These are phyloP conservation scores for Argya squamiceps DNA, from an alignment of 2,797 vertebrate species.

Conservation along the genomic window DNA sequence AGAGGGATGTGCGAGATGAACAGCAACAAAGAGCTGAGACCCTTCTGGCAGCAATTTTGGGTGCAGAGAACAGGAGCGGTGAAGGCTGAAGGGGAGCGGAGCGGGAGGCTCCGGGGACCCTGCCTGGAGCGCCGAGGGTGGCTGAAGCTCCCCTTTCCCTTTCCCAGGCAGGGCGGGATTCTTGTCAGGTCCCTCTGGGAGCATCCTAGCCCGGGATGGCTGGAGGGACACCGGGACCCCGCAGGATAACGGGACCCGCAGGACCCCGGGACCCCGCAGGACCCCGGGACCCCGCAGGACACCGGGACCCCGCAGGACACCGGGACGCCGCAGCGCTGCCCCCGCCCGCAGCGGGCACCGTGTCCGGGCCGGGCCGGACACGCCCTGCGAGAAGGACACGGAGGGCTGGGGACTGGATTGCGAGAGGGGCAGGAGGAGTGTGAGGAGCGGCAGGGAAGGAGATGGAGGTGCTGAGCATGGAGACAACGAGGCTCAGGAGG, in stretches of 20 bases:
- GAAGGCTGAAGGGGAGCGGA: neutral
- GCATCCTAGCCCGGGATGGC: neutral
- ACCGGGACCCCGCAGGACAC: too few species aligned
- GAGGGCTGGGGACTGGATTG: neutral
- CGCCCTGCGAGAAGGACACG: neutral
- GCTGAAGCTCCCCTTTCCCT: neutral
- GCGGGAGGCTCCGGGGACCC: neutral
- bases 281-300: neutral
- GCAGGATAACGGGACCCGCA: too few species aligned
- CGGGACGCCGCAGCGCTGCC: neutral
- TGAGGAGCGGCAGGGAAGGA: neutral
- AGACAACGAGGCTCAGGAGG: neutral
- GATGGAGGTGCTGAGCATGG: too few species aligned
- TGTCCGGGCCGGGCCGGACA: neutral
- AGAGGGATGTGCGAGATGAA: neutral
- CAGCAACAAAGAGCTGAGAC: neutral
- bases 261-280: neutral
- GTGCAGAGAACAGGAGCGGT: rapidly evolving
- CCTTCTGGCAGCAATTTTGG: neutral
- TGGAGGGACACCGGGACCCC: too few species aligned
- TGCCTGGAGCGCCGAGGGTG: neutral
- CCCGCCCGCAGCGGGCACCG: neutral
- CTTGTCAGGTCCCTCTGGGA: rapidly evolving
- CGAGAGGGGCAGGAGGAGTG: too few species aligned
- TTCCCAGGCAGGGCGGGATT: neutral